These are phyloP conservation scores for Furnarius figulus DNA, from an alignment of 2,113 vertebrate species.

Conservation along the genomic window DNA sequence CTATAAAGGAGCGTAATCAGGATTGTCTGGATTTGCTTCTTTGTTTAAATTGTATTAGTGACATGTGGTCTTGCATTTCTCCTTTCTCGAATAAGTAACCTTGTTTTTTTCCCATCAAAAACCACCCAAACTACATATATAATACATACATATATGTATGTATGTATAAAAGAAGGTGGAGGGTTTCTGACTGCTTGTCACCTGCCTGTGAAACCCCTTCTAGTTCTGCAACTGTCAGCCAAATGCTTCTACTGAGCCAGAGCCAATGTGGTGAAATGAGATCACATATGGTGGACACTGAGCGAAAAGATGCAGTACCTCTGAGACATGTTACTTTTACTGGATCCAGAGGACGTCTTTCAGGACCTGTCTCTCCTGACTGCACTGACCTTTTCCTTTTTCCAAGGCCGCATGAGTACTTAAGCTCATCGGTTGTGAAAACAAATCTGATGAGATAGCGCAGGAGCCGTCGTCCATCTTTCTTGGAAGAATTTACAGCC, in stretches of 20 bases:
- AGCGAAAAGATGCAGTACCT: conserved; percentile 90
- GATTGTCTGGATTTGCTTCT: background rate
- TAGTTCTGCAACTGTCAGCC: conserved; percentile 46
- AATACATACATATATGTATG: background rate
- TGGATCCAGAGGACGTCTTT: conserved; percentile 97
- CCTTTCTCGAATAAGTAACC: background rate
- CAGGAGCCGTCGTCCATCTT: conserved; percentile 93
- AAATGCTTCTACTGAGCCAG: conserved; percentile 71
- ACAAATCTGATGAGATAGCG: conserved; percentile 98
- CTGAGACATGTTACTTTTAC: conserved; percentile 99
- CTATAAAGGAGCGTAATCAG: background rate
- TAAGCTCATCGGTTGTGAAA: conserved; percentile 98
- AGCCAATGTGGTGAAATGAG: conserved; percentile 83
- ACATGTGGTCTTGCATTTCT: background rate
- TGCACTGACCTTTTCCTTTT: conserved; percentile 99
- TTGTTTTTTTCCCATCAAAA: background rate
- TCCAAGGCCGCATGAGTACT: conserved; percentile 98
- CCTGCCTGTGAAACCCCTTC: conserved; percentile 38
- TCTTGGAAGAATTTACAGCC: conserved; percentile 98
- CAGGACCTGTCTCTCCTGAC: conserved; percentile 93
- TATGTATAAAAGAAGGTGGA: background rate
- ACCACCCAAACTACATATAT: background rate
- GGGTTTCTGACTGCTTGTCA: conserved; percentile 19
- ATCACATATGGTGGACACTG: conserved; percentile 79
- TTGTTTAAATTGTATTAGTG: background rate